Conservation (phyloP, 2,113 vertebrate genomes). For the Corvus moneduloides region DNA sequence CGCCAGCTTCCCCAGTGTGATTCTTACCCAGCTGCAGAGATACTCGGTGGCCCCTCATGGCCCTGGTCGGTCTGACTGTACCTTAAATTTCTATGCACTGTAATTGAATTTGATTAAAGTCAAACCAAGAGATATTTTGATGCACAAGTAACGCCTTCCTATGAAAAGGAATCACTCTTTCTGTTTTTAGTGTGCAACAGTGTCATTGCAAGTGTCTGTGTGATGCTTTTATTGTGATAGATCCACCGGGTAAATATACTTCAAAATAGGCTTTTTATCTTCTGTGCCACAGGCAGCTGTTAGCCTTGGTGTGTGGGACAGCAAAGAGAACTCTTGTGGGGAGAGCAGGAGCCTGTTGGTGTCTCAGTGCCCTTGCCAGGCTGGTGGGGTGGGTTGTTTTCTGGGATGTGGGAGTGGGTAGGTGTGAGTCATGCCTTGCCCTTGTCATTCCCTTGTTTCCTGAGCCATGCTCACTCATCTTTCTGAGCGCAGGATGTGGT, state of each 20-base stretch:
- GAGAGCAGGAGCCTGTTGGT: not conserved
- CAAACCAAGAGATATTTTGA: not conserved
- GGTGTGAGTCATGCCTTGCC: conserved; percentile 12
- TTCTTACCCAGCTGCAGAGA: not conserved
- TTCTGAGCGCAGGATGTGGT: conserved; percentile 39
- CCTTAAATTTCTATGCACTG: not conserved
- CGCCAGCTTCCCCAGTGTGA: not conserved
- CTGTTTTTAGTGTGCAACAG: not conserved
- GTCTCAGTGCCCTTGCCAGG: not conserved
- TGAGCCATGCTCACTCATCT: not conserved
- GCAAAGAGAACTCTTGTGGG: not conserved
- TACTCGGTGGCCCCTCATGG: not conserved
- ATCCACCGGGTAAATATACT: not conserved
- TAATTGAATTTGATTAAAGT: not conserved
- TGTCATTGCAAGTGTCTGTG: not conserved
- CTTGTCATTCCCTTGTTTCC: conserved; percentile 27
- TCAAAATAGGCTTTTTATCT: not conserved
- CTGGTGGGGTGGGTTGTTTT: not conserved
- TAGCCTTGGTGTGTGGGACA: not conserved
- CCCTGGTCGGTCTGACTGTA: not conserved
- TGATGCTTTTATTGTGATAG: not conserved
- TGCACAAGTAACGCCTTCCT: not conserved
- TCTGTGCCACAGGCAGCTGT: not conserved
- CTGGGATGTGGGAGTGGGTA: not conserved
- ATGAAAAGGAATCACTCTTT: not conserved